phyloP scores from a whole-genome alignment of 2,888 invertebrate species.

The Tiliacea aurago region DNA sequence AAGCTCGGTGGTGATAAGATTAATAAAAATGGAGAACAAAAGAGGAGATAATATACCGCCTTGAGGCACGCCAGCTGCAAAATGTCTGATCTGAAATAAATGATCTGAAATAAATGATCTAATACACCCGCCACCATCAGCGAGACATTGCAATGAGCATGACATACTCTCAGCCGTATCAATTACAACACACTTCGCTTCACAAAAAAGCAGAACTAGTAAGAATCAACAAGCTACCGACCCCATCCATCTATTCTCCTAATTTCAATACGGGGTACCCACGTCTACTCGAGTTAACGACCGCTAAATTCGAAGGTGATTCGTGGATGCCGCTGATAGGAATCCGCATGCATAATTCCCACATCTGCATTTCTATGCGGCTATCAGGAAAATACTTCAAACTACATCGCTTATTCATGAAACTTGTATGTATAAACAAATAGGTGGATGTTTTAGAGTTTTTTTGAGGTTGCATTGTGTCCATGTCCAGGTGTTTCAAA shows the following conservation, averaged over 20 bases:
- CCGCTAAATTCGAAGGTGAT: conserved; percentile 81
- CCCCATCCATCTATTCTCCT: neutral
- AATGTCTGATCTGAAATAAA: too few relatives aligned
- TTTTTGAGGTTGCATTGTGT: neutral
- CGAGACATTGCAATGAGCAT: too few relatives aligned
- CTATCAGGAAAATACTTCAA: conserved; percentile 51
- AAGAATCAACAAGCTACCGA: neutral
- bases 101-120: too few relatives aligned
- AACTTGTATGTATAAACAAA: conserved; percentile 43
- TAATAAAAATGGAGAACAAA: too few relatives aligned
- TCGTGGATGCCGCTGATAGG: conserved; percentile 71
- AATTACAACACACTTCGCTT: too few relatives aligned
- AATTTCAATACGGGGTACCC: conserved; percentile 11
- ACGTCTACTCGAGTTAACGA: conserved; percentile 60
- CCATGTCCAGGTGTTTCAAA: conserved; percentile 13
- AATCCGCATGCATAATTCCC: conserved; percentile 73
- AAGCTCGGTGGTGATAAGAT: too few relatives aligned
- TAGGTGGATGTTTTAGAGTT: conserved; percentile 25
- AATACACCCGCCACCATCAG: too few relatives aligned
- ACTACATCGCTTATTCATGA: conserved; percentile 61
- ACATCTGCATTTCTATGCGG: conserved; percentile 49
- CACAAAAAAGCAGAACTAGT: too few relatives aligned
- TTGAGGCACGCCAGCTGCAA: too few relatives aligned
- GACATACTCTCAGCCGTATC: too few relatives aligned
- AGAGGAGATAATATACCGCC: too few relatives aligned